Conservation (phyloP, 1,140 invertebrate genomes). For the Hesperophylax magnus region DNA sequence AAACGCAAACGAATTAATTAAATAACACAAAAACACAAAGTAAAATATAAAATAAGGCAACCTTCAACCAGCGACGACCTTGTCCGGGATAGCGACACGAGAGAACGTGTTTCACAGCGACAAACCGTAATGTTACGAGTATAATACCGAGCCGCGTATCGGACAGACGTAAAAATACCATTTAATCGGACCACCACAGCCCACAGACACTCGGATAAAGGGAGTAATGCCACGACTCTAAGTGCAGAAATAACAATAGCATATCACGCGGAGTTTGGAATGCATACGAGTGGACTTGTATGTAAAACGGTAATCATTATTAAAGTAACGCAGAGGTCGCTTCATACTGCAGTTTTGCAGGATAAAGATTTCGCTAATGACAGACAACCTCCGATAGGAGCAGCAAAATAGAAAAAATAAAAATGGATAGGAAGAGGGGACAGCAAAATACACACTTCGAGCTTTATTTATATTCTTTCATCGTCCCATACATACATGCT, state of each 20-base stretch:
- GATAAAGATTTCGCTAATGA: too few species aligned
- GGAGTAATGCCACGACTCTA: background rate
- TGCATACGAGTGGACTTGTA: too few species aligned
- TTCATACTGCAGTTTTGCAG: too few species aligned
- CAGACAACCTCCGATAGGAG: too few species aligned
- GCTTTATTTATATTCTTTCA: too few species aligned
- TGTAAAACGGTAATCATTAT: too few species aligned
- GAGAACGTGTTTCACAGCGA: slow-evolving; percentile 10
- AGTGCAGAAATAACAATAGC: background rate
- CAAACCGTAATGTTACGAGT: slow-evolving; percentile 20
- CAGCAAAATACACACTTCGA: too few species aligned
- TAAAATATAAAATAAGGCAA: background rate
- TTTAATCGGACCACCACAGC: background rate
- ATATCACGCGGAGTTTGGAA: too few species aligned
- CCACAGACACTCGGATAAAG: background rate
- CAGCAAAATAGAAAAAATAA: too few species aligned
- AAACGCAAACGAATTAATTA: slow-evolving; percentile 1
- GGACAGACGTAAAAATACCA: background rate
- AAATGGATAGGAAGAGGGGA: too few species aligned
- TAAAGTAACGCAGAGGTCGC: too few species aligned
- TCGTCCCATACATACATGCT: too few species aligned
- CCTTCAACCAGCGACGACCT: slow-evolving; percentile 17
- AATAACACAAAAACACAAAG: background rate
- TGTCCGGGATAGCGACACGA: slow-evolving; percentile 23
- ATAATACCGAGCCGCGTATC: background rate